A percentile compares a stretch with the other conserved stretches of the same genome.
These are phyloP conservation scores for Lysandra bellargus DNA, from an alignment of 2,888 invertebrate genomes.

Conservation along the genomic window DNA sequence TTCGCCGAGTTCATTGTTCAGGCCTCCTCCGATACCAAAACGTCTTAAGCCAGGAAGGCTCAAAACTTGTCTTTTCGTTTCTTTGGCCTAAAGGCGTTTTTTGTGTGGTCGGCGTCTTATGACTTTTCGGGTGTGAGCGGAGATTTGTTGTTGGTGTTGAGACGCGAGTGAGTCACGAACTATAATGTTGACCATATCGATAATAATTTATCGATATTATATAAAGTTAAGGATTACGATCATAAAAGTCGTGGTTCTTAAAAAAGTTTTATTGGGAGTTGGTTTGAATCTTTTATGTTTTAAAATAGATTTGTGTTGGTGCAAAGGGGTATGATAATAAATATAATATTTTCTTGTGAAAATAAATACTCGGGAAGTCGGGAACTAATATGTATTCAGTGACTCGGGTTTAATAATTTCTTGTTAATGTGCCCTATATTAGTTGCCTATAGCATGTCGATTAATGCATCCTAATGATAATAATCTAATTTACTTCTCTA, in stretches of 20 bases:
- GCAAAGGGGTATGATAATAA: too few species aligned
- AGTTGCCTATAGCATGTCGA: too few species aligned
- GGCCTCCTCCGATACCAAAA: slow-evolving; percentile 46
- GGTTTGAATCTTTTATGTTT: background rate
- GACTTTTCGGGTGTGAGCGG: slow-evolving; percentile 59
- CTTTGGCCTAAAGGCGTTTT: slow-evolving; percentile 59
- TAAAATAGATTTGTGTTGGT: background rate
- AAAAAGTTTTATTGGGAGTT: too few species aligned
- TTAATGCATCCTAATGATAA: too few species aligned
- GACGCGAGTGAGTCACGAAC: slow-evolving; percentile 76
- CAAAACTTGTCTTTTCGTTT: slow-evolving; percentile 58
- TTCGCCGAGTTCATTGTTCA: slow-evolving; percentile 80
- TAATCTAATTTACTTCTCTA: too few species aligned
- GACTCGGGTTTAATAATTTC: too few species aligned
- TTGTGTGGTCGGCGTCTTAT: slow-evolving; percentile 65
- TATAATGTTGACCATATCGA: slow-evolving; percentile 57
- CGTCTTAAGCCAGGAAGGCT: slow-evolving; percentile 66
- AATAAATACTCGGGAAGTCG: too few species aligned
- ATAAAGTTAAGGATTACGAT: background rate
- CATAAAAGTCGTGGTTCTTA: background rate
- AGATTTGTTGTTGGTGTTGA: slow-evolving; percentile 78
- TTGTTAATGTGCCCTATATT: too few species aligned
- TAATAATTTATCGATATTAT: slow-evolving; percentile 41
- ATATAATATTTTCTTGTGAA: too few species aligned
- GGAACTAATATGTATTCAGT: too few species aligned